A percentile compares a stretch with the other conserved stretches of the same genome.
These are phyloP conservation scores for Drosophila albomicans DNA, from an alignment of 1,140 invertebrate species.

Conservation along the genomic window DNA sequence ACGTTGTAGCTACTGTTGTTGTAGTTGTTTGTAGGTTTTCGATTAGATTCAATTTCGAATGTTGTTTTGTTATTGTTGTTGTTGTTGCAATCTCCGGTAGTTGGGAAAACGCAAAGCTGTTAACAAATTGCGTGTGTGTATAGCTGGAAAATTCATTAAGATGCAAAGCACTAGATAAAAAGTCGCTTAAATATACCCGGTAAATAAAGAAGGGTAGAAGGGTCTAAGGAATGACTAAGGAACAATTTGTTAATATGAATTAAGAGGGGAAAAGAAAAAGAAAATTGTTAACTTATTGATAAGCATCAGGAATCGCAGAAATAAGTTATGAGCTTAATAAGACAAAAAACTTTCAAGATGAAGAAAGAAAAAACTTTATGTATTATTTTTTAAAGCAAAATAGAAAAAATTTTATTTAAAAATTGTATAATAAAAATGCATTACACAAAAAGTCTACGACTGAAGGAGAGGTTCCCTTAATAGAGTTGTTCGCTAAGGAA, in stretches of 20 bases:
- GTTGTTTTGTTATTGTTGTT: slow-evolving; percentile 36
- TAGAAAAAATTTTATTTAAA: too few species aligned
- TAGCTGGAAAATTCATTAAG: slow-evolving; percentile 54
- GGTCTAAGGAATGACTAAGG: not conserved
- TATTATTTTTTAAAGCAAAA: too few species aligned
- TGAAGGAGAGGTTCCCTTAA: too few species aligned
- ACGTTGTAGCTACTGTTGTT: slow-evolving; percentile 32
- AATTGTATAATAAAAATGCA: too few species aligned
- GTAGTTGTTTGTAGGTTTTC: slow-evolving; percentile 14
- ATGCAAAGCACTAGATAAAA: slow-evolving; percentile 59
- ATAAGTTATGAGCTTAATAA: too few species aligned
- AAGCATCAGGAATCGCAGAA: too few species aligned
- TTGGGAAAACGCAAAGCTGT: slow-evolving; percentile 74
- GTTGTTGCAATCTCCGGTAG: slow-evolving; percentile 77
- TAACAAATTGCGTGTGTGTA: slow-evolving; percentile 67
- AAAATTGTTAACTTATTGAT: not conserved
- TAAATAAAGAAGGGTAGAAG: not conserved
- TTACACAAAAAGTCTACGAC: too few species aligned
- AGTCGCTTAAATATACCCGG: slow-evolving; percentile 44
- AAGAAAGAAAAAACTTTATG: too few species aligned
- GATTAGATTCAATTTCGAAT: slow-evolving; percentile 51
- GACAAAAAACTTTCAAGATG: too few species aligned
- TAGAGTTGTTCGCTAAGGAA: too few species aligned
- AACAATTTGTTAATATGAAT: not conserved
- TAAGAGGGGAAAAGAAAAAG: not conserved